phyloP scores from a whole-genome alignment of 2,113 vertebrate species.

The Pristiophorus japonicus region DNA sequence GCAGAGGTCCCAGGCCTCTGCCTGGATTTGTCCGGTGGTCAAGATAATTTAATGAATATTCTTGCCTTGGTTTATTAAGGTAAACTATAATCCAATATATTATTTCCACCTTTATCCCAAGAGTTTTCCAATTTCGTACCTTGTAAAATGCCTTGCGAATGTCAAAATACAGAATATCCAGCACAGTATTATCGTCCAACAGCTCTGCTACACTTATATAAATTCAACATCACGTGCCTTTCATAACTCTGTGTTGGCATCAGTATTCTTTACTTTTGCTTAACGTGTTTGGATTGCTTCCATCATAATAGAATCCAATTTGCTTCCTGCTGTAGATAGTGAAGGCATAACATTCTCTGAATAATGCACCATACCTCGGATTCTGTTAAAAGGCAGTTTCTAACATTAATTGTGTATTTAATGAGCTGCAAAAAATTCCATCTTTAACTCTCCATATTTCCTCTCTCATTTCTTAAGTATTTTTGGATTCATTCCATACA shows the following conservation, averaged over 20 bases:
- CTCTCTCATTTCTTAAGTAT: not conserved
- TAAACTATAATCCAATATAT: not conserved
- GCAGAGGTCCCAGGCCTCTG: not conserved
- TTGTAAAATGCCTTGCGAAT: not conserved
- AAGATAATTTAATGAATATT: not conserved
- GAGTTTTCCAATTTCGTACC: not conserved
- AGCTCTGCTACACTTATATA: not conserved
- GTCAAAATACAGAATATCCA: not conserved
- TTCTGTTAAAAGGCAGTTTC: not conserved
- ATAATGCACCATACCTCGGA: not conserved
- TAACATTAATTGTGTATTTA: conserved; percentile 13
- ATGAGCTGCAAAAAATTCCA: conserved; percentile 16
- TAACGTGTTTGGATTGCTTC: not conserved
- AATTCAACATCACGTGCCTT: not conserved
- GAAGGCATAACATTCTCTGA: not conserved
- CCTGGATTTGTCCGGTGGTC: not conserved
- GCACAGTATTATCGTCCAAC: not conserved
- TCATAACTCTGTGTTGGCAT: not conserved
- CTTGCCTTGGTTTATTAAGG: not conserved
- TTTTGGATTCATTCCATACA: not conserved
- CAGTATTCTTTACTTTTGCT: not conserved
- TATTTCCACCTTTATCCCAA: not conserved
- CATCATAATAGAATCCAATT: conserved; percentile 27
- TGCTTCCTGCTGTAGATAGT: not conserved
- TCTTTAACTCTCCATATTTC: not conserved